A percentile compares a stretch with the other conserved stretches of the same genome.
phyloP scores from a whole-genome alignment of 1,140 invertebrate genomes.

The Bombyx mandarina region DNA sequence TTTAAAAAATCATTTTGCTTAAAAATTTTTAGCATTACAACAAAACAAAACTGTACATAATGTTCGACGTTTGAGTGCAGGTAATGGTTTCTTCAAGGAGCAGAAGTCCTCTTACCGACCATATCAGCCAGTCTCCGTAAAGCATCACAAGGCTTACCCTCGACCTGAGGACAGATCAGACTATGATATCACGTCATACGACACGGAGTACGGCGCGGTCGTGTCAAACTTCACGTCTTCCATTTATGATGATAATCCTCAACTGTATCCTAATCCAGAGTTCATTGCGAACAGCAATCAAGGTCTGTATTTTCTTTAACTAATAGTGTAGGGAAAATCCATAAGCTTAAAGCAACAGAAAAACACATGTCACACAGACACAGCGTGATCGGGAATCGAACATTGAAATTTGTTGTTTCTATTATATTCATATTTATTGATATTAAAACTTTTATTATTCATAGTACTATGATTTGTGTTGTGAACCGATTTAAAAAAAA shows the following conservation, averaged over 20 bases:
- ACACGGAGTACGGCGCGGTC: slow-evolving; percentile 53
- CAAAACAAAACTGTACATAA: slow-evolving; percentile 50
- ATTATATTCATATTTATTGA: too few relatives aligned
- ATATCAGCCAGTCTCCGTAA: slow-evolving; percentile 48
- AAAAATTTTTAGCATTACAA: slow-evolving; percentile 30
- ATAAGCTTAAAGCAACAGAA: too few relatives aligned
- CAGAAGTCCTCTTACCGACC: slow-evolving; percentile 50
- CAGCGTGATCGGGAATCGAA: too few relatives aligned
- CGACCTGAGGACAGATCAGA: slow-evolving; percentile 45
- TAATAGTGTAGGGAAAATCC: too few relatives aligned
- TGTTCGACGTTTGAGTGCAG: slow-evolving; percentile 29
- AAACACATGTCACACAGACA: too few relatives aligned
- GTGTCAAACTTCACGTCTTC: slow-evolving; percentile 61
- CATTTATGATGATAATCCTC: slow-evolving; percentile 60
- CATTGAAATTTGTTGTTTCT: too few relatives aligned
- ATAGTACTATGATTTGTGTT: too few relatives aligned
- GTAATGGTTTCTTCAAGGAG: slow-evolving; percentile 40
- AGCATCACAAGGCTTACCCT: slow-evolving; percentile 48
- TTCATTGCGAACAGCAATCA: slow-evolving; percentile 38
- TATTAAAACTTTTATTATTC: too few relatives aligned
- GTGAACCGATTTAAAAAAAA: too few relatives aligned
- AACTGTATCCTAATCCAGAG: slow-evolving; percentile 62
- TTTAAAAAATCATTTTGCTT: slow-evolving; percentile 2
- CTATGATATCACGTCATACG: slow-evolving; percentile 57
- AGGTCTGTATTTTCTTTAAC: slow-evolving; percentile 24